Percentiles rank a stretch among this genome's conserved stretches.
Conservation (phyloP, 92 coral and sea anemone species). For the Palythoa grandiflora region DNA sequence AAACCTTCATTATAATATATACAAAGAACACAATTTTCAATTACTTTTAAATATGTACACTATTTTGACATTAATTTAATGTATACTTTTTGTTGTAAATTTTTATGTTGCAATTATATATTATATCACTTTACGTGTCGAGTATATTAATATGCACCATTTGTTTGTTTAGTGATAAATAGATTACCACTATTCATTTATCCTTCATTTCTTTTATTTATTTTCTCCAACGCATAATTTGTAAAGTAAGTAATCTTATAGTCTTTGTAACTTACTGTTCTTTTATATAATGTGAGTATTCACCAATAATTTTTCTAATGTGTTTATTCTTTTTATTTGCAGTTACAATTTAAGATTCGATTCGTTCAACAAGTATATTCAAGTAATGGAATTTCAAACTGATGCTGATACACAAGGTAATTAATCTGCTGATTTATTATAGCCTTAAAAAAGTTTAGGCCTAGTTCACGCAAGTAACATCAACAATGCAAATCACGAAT, state of each 20-base stretch:
- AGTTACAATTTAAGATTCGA: constrained; percentile 16
- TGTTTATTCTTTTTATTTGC: constrained; percentile 1
- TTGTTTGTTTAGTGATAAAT: constrained; percentile 12
- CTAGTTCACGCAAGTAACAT: neutral
- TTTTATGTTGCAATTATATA: constrained; percentile 4
- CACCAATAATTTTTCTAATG: constrained; percentile 13
- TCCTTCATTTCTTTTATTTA: neutral
- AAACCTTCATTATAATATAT: constrained; percentile 5
- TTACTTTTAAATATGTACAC: constrained; percentile 18
- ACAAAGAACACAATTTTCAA: constrained; percentile 1
- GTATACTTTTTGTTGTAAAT: constrained; percentile 11
- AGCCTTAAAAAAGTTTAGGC: neutral
- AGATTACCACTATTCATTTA: constrained; percentile 4
- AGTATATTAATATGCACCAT: constrained; percentile 6
- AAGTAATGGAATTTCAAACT: constrained; percentile 16
- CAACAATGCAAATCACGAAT: neutral
- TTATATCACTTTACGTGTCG: constrained; percentile 6
- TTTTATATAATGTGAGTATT: neutral
- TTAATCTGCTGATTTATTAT: constrained; percentile 6
- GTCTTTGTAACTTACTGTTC: constrained; percentile 10
- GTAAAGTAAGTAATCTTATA: constrained; percentile 3
- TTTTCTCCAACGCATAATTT: neutral
- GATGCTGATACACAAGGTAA: neutral
- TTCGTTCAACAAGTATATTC: constrained; percentile 19
- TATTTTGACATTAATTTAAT: neutral